phyloP scores from a whole-genome alignment of 2,888 invertebrate species.

The Baccha elongata region DNA sequence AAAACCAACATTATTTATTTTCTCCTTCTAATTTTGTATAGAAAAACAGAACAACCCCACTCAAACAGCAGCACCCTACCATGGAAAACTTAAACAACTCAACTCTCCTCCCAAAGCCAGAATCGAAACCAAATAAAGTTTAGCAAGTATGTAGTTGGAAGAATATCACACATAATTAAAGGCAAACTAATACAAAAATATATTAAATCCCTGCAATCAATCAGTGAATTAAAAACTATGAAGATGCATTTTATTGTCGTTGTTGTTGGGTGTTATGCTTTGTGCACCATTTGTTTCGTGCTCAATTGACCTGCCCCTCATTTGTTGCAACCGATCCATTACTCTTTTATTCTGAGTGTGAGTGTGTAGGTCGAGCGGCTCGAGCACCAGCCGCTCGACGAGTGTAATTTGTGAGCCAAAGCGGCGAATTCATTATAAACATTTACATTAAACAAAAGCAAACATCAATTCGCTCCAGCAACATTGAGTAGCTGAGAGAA shows the following conservation, averaged over 20 bases:
- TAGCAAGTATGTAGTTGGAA: slow-evolving; percentile 58
- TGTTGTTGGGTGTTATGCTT: slow-evolving; percentile 19
- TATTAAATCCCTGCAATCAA: slow-evolving; percentile 74
- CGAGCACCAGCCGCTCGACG: slow-evolving; percentile 38
- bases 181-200: slow-evolving; percentile 73
- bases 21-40: slow-evolving; percentile 52
- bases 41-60: slow-evolving; percentile 6
- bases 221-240: slow-evolving; percentile 74
- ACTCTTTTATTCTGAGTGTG: slow-evolving; percentile 12
- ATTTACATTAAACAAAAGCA: slow-evolving; percentile 6
- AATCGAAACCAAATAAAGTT: slow-evolving; percentile 26
- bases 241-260: slow-evolving; percentile 29
- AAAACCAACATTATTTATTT: slow-evolving; percentile 36
- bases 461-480: slow-evolving; percentile 34
- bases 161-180: slow-evolving; percentile 73
- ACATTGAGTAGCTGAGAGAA: slow-evolving; percentile 50
- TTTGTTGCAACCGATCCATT: slow-evolving; percentile 44
- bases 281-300: slow-evolving; percentile 61
- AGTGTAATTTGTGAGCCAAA: slow-evolving; percentile 53
- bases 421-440: slow-evolving; percentile 59
- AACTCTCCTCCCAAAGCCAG: slow-evolving; percentile 55
- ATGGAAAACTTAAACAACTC: slow-evolving; percentile 54
- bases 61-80: slow-evolving; percentile 7
- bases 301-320: slow-evolving; percentile 75
- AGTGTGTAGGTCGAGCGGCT: slow-evolving; percentile 26